phyloP scores from a whole-genome alignment of 2,888 invertebrate genomes.

The Pristionchus japonicus region DNA sequence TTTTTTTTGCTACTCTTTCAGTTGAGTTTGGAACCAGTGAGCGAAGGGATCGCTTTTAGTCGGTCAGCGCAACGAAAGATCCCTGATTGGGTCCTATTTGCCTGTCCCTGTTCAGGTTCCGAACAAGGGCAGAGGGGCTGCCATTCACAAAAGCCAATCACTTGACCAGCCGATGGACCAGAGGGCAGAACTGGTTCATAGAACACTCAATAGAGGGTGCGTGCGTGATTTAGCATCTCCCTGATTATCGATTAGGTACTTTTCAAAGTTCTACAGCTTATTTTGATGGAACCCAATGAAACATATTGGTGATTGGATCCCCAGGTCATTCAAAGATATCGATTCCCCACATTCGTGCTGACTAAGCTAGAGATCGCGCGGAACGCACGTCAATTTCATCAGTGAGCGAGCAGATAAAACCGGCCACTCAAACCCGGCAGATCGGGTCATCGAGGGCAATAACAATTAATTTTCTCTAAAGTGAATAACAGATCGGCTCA shows the following conservation, averaged over 20 bases:
- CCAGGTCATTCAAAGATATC: too few species aligned
- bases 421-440: constrained; percentile 12
- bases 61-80: too few species aligned
- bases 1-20: background rate
- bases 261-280: too few species aligned
- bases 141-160: background rate
- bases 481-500: too few species aligned
- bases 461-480: background rate
- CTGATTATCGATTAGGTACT: background rate
- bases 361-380: background rate
- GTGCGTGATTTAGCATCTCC: background rate
- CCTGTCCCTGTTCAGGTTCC: background rate
- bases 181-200: background rate
- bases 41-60: too few species aligned
- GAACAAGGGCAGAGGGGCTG: background rate
- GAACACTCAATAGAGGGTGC: background rate
- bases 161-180: background rate
- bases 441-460: background rate
- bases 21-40: too few species aligned
- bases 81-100: background rate
- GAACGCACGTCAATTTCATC: constrained; percentile 19
- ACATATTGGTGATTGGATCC: too few species aligned
- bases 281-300: too few species aligned
- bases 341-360: background rate
- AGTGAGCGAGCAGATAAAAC: background rate